Evolutionary conservation across 2,888 invertebrate species (phyloP), one percentile per base, ranked within the genome.

Genomic region (Amphipoea lucens): DNA sequence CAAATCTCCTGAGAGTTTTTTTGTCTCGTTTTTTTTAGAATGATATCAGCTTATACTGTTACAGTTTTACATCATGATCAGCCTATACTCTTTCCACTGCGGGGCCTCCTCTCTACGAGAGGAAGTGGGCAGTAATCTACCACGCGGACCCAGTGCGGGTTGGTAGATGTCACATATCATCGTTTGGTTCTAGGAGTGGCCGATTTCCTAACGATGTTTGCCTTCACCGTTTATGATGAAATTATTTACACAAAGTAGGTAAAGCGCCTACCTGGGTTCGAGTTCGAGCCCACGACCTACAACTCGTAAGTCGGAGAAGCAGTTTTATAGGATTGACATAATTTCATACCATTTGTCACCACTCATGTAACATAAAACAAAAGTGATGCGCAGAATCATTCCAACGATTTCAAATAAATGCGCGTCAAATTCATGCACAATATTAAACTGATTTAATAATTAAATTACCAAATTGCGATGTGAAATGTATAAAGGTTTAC

Each of bases 271-370:
- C 6, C 54, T 54, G 54, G 20, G 57, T 23, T 23, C 54, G 20
- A 36, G 36, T 23, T 23, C 9, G 9, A 54, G 20, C 54, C 20
- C 20, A 54, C 6, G 54, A 57, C 57, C 57, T 23, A 57, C 23
- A 23, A 23, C 23, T 57, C 57, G 23, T 57, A 57, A 57, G 23
- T 57, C 9, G 11, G 57, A 9, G 20, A 23, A 3, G 57, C 23
- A 57, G 57, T 57, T 57, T 57, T 57, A 57, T 23, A 57, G 23
- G 20, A 51, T 36, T 81, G 23, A 81, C 11, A 51, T 81, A 14
- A 14, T 62, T 42, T 42, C 5, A 17, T 40, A 67, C 14, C 14
- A 29, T 68, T 62, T 60, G 42, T 60, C 36, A 23, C 12, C 4
- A 29, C 7, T 3, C 11, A 54, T 45, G 45, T 67, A 29, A 66